Conservation (phyloP, 2,113 vertebrate genomes). For the Otocyon megalotis region DNA sequence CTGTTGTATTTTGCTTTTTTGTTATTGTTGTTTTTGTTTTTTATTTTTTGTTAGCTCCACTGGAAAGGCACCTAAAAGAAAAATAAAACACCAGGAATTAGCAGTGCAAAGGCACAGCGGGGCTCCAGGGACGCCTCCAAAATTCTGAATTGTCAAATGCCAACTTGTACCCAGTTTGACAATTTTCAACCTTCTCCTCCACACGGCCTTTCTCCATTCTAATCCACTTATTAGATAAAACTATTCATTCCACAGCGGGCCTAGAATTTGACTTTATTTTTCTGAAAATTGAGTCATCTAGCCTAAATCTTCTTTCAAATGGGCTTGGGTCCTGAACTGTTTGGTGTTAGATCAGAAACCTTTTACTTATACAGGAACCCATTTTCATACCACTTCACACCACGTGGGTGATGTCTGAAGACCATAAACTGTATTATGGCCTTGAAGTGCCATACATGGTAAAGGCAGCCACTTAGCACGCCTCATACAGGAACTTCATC, state of each 20-base stretch:
- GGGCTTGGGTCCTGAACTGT: background rate
- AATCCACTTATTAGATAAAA: background rate
- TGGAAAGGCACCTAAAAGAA: slow-evolving; percentile 57
- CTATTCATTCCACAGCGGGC: background rate
- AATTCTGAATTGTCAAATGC: background rate
- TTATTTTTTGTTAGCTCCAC: slow-evolving; percentile 49
- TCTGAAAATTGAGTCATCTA: background rate
- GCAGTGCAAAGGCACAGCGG: slow-evolving; percentile 4
- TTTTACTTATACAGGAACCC: background rate
- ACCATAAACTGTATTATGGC: background rate
- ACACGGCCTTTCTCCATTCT: background rate
- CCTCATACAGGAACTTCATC: background rate
- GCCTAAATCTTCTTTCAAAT: background rate
- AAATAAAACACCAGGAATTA: slow-evolving; percentile 75
- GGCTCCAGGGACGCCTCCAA: background rate
- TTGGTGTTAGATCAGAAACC: background rate
- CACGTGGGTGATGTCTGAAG: slow-evolving; percentile 1
- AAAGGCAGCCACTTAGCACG: background rate
- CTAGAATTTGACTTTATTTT: slow-evolving; percentile 17
- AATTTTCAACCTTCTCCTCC: background rate
- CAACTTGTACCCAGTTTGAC: background rate
- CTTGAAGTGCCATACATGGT: background rate
- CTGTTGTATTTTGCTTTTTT: slow-evolving; percentile 55
- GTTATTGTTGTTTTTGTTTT: slow-evolving; percentile 30
- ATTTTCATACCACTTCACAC: background rate